Evolutionary conservation across 53 echinoderm and acorn worm genomes (phyloP).

Genomic region (Echinarachnius parma): DNA sequence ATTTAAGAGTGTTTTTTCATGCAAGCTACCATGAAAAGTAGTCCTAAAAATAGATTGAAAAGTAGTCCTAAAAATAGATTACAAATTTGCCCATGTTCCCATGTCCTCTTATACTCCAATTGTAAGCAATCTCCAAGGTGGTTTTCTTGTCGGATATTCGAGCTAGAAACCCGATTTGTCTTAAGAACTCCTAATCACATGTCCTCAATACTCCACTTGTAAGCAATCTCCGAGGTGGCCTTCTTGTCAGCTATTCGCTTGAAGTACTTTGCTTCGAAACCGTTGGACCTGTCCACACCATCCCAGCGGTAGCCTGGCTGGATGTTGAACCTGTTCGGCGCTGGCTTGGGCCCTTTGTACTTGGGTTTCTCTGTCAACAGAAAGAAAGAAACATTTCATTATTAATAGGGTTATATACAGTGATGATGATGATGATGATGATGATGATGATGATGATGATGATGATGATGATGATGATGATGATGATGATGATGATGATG

Average conservation of each 20-base stretch:
- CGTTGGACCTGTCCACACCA: conserved; percentile 83
- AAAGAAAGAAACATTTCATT: neutral
- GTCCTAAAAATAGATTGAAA: too few relatives aligned
- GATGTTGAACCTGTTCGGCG: conserved; percentile 85
- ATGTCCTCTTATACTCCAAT: too few relatives aligned
- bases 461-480: too few relatives aligned
- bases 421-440: too few relatives aligned
- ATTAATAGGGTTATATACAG: too few relatives aligned
- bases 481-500: too few relatives aligned
- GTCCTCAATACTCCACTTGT: conserved; percentile 96
- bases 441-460: too few relatives aligned
- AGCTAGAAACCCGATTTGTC: too few relatives aligned
- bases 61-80: too few relatives aligned
- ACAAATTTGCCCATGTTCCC: too few relatives aligned
- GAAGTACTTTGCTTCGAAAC: conserved; percentile 87
- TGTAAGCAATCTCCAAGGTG: neutral
- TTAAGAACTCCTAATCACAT: conserved; percentile 75
- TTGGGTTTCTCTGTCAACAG: conserved; percentile 75
- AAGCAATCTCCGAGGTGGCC: conserved; percentile 76
- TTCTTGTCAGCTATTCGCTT: conserved; percentile 68
- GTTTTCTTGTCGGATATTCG: neutral
- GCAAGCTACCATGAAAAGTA: too few relatives aligned
- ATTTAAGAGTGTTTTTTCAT: too few relatives aligned
- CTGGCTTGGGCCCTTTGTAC: conserved; percentile 79
- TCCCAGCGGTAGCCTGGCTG: conserved; percentile 96